Base-by-base conservation (phyloP, 2,113 vertebrate genomes). In the Calyptommatus sinebrachiatus region DNA sequence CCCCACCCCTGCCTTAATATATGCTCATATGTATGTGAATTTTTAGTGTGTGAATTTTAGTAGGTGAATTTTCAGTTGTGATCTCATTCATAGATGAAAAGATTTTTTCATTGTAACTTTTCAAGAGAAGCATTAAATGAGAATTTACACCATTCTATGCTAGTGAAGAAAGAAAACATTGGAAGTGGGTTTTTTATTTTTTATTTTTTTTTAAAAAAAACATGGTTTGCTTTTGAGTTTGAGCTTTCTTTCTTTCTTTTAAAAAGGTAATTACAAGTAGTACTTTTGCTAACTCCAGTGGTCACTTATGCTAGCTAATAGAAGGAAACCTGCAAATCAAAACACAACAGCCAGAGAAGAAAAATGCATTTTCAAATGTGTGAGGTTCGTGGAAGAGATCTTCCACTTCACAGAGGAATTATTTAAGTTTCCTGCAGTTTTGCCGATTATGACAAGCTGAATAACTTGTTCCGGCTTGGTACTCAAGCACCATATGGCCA, bases 401-500 rank as follows among this genome's bases (percentile, higher is more conserved):
- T 91, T 88, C 88, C 86, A 86, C 92, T 92, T 92, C 90, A 89
- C 80, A 82, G 81, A 92, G 87, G 90, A 91, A 93, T 93, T 85
- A 91, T 88, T 91, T 89, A 89, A 90, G 91, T 91, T 93, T 92
- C 92, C 86, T 84, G 80, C 93, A 85, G 88, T 89, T 93, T 92
- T 92, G 86, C 89, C 85, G 69, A 89, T 84, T 84, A 92, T 88
- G 89, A 92, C 90, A 87, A 88, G 89, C 89, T 88, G 78, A 86
- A 86, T 88, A 93, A 90, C 88, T 92, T 91, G 87, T 89, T 89
- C 90, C 87, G 84, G 85, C 91, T 84, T 86, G 85, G 84, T 88
- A 84, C 87, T 88, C 76, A 60, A 90, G 84, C 77, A 0, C 92
- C 92, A 91, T 89, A 91, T 93, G 91, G 90, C 77, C 85, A 89